A percentile compares a stretch with the other conserved stretches of the same genome.
Evolutionary conservation across 2,797 vertebrate genomes (phyloP).

Genomic region (Sebastes cheni): DNA sequence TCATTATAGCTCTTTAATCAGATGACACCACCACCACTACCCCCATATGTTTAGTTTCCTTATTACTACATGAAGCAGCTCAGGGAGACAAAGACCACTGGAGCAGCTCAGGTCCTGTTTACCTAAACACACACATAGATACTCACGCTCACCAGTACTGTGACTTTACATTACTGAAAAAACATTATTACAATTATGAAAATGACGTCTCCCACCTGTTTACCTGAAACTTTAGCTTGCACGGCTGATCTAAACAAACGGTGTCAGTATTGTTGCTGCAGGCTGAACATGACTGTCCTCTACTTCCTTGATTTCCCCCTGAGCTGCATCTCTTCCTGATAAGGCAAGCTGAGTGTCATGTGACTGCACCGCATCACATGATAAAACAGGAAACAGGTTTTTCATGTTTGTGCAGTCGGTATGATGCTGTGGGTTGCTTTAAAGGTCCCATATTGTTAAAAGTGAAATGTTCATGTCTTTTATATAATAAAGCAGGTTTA

Average conservation of each 20-base stretch:
- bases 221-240: not conserved
- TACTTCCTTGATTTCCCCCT: not conserved
- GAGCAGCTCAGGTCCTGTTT: not conserved
- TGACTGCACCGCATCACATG: conserved; percentile 43
- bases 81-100: not conserved
- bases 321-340: conserved; percentile 19
- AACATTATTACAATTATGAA: not conserved
- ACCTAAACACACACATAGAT: not conserved
- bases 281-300: not conserved
- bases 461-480: no score
- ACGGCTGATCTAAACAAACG: not conserved
- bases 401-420: not conserved
- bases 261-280: not conserved
- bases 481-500: no score
- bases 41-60: not conserved
- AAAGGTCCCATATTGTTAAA: not conserved
- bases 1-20: not conserved
- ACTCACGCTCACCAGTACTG: not conserved
- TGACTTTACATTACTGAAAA: not conserved
- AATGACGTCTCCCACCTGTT: not conserved
- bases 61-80: not conserved
- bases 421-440: not conserved
- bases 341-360: not conserved
- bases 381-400: not conserved
- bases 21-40: not conserved